Evolutionary conservation across 2,113 vertebrate species (phyloP).

Genomic region (Donacobius atricapilla): DNA sequence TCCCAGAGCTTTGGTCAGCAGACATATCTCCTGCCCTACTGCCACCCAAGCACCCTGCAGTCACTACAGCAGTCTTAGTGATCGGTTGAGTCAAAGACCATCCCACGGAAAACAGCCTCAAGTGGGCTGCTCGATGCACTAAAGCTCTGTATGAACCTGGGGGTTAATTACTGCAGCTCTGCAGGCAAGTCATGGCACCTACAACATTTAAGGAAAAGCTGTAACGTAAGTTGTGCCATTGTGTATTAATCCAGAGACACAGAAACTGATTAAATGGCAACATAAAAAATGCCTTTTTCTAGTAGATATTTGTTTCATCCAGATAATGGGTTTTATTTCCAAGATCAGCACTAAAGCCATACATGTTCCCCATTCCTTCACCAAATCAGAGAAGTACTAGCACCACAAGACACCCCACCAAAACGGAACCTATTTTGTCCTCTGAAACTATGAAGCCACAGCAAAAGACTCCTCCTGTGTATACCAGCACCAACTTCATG

Average conservation of each 20-base stretch:
- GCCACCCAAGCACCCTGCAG: neutral
- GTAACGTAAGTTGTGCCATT: neutral
- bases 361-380: neutral
- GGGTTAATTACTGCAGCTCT: neutral
- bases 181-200: neutral
- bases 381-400: neutral
- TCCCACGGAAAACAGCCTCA: neutral
- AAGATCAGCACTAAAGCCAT: neutral
- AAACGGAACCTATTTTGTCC: neutral
- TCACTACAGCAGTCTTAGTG: too few relatives aligned
- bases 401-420: neutral
- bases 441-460: neutral
- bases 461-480: neutral
- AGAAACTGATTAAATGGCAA: neutral
- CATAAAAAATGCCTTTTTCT: neutral
- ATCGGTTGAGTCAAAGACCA: neutral
- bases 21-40: neutral
- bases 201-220: neutral
- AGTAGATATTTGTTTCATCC: neutral
- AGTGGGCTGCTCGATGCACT: rapidly evolving
- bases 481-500: neutral
- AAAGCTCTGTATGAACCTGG: neutral
- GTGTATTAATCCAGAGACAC: neutral
- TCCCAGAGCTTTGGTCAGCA: neutral
- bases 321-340: neutral